phyloP scores from a whole-genome alignment of 1,140 invertebrate genomes.

The Antheraea pernyi region DNA sequence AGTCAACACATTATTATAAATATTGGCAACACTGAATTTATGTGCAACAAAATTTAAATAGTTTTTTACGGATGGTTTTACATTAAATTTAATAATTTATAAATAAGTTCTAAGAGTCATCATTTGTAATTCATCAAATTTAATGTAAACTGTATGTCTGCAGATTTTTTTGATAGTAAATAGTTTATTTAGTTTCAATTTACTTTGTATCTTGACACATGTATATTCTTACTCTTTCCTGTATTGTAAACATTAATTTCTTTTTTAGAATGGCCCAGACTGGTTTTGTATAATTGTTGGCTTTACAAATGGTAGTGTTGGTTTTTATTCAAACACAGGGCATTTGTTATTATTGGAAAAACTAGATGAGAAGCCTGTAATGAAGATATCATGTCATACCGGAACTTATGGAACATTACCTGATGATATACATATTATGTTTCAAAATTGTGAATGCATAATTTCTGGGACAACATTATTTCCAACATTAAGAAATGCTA shows the following conservation, averaged over 20 bases:
- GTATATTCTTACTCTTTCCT: not conserved
- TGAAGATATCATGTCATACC: slow-evolving; percentile 90
- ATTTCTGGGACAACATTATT: slow-evolving; percentile 92
- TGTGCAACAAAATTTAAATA: too few relatives aligned
- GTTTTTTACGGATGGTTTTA: too few relatives aligned
- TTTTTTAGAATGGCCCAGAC: slow-evolving; percentile 85
- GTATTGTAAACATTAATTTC: not conserved
- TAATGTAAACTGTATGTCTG: too few relatives aligned
- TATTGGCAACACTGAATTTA: too few relatives aligned
- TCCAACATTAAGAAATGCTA: slow-evolving; percentile 88
- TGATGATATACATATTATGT: slow-evolving; percentile 93
- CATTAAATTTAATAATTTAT: too few relatives aligned
- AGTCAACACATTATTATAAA: too few relatives aligned
- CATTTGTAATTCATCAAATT: too few relatives aligned
- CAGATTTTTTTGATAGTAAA: too few relatives aligned
- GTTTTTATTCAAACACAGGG: slow-evolving; percentile 94
- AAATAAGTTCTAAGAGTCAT: too few relatives aligned
- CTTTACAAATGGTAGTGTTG: slow-evolving; percentile 90
- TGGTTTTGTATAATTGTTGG: slow-evolving; percentile 96
- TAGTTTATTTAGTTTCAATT: too few relatives aligned
- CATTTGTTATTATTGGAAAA: slow-evolving; percentile 90
- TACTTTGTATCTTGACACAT: too few relatives aligned
- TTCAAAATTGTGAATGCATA: slow-evolving; percentile 87
- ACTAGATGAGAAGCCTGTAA: slow-evolving; percentile 90
- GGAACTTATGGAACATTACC: slow-evolving; percentile 81